Evolutionary conservation across 2,888 invertebrate species (phyloP), one percentile per base, ranked within the genome.

Genomic region (Palloptera scutellata): DNA sequence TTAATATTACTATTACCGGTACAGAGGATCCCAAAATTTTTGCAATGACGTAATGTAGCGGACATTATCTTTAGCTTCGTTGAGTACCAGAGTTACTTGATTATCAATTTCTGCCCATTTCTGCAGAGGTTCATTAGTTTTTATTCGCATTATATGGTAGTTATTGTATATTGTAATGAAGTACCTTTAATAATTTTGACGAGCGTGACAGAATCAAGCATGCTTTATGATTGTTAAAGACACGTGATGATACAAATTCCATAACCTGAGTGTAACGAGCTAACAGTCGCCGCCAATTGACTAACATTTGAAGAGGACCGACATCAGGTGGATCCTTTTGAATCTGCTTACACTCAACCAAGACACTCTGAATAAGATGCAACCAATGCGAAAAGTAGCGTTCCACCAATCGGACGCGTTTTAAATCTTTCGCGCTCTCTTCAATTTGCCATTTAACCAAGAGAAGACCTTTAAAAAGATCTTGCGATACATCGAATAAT

Each of bases 21-120:
- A 95, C 64, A 96, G 86, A 0, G 95, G 94, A 78, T 93, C 90
- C 83, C 92, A 94, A 82, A 92, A 94, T 81, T 91, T 92, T 81
- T 95, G 93, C 78, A 96, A 86, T 0, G 93, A 91, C 78, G 93
- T 92, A 73, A 96, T 88, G 84, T 93, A 96, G 79, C 92, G 92
- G 0, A 95, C 93, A 81, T 95, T 96, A 81, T 96, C 95, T 77
- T 89, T 89, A 1, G 95, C 91, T 85, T 95, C 92, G 79, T 94
- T 94, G 72, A 91, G 89, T 61, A 92, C 90, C 76, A 91, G 89
- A 1, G 91, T 92, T 1, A 94, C 91, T 75, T 90, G 88, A 74
- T 90, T 89, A 76, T 92, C 92, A 68, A 94, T 86, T 74, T 88
- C 87, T 75, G 89, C 89, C 95, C 95, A 96, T 85, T 89, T 90